phyloP scores from a whole-genome alignment of 2,888 invertebrate genomes.

The Acronicta alni region DNA sequence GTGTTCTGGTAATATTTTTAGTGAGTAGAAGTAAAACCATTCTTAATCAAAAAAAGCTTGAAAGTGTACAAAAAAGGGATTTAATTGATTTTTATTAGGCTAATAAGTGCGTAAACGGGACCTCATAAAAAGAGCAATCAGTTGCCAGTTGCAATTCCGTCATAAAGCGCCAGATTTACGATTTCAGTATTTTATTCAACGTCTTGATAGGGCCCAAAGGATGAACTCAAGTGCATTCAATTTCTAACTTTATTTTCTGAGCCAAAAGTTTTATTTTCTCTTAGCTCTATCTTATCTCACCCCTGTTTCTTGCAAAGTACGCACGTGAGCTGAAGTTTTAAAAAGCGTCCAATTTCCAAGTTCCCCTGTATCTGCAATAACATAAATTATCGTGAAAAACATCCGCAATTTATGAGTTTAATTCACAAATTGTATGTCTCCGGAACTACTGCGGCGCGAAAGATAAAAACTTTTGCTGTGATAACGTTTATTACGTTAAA shows the following conservation, averaged over 20 bases:
- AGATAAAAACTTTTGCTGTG: constrained; percentile 31
- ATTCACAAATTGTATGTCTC: constrained; percentile 44
- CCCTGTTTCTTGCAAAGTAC: constrained; percentile 51
- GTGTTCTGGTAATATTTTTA: too few species aligned
- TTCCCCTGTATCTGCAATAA: constrained; percentile 43
- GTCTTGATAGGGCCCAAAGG: constrained; percentile 35
- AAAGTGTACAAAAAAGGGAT: too few species aligned
- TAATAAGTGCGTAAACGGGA: not conserved
- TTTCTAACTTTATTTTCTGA: constrained; percentile 34
- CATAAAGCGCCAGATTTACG: constrained; percentile 54
- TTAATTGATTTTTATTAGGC: not conserved
- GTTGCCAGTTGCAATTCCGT: constrained; percentile 31
- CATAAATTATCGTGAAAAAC: constrained; percentile 53
- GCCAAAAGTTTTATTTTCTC: constrained; percentile 50
- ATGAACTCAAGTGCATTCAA: constrained; percentile 24
- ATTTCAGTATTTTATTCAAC: constrained; percentile 50
- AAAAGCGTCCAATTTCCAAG: constrained; percentile 47
- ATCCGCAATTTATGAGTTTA: constrained; percentile 47
- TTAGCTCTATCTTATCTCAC: constrained; percentile 28
- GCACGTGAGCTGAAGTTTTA: constrained; percentile 60
- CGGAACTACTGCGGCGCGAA: constrained; percentile 27
- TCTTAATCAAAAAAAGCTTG: too few species aligned
- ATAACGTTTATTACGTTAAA: constrained; percentile 14
- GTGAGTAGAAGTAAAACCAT: too few species aligned
- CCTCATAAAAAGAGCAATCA: constrained; percentile 33